Evolutionary conservation across 2,797 vertebrate genomes (phyloP).

Genomic region (Alfaro cultratus): DNA sequence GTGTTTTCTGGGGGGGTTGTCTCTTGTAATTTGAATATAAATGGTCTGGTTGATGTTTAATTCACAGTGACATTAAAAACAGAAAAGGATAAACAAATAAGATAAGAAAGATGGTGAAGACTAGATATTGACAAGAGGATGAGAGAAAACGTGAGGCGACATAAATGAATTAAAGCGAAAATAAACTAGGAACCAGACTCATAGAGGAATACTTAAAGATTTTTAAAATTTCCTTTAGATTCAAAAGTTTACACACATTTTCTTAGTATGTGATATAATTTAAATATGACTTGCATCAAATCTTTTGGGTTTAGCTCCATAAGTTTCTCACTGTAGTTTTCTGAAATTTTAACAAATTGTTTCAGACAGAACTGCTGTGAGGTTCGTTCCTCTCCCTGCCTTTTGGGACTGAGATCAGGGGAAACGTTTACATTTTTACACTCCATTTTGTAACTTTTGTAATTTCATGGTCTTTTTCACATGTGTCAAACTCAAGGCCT

Average conservation of each 20-base stretch:
- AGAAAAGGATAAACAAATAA: slow-evolving; percentile 26
- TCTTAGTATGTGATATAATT: background rate
- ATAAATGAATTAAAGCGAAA: background rate
- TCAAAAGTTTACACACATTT: background rate
- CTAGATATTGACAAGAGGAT: background rate
- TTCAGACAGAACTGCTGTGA: no score
- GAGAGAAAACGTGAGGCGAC: background rate
- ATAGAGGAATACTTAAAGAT: background rate
- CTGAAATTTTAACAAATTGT: background rate
- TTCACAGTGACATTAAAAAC: slow-evolving; percentile 5
- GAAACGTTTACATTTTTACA: no score
- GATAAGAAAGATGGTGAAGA: slow-evolving; percentile 13
- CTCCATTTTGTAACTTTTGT: no score
- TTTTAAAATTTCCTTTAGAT: background rate
- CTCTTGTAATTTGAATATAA: slow-evolving; percentile 28
- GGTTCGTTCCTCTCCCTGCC: no score
- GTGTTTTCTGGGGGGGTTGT: background rate
- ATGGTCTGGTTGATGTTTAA: slow-evolving; percentile 14
- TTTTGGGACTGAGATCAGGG: no score
- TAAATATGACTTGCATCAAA: background rate
- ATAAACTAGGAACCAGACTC: background rate
- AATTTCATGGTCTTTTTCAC: no score
- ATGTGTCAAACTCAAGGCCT: no score
- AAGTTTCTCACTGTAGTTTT: background rate
- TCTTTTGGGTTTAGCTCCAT: background rate